Percentiles rank a stretch among this genome's conserved stretches.
phyloP scores from a whole-genome alignment of 2,113 vertebrate genomes.

The Cryptotis parvus region DNA sequence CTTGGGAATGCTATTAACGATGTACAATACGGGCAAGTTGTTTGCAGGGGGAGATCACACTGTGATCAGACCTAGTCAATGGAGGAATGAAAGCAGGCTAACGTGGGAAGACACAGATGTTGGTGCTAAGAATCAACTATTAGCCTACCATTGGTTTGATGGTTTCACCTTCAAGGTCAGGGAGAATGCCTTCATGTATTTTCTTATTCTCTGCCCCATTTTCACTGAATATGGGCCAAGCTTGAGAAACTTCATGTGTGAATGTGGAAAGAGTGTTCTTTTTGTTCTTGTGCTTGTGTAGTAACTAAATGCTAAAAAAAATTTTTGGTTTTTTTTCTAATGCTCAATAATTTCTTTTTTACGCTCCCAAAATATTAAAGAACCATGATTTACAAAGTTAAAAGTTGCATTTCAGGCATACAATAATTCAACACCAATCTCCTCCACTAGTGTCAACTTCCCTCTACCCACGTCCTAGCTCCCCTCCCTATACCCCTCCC shows the following conservation, averaged over 20 bases:
- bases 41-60: conserved; percentile 52
- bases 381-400: too few relatives aligned
- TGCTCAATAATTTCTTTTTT: too few relatives aligned
- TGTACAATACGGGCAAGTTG: conserved; percentile 76
- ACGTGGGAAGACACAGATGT: conserved; percentile 40
- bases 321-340: too few relatives aligned
- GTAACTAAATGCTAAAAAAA: too few relatives aligned
- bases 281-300: too few relatives aligned
- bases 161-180: conserved; percentile 36
- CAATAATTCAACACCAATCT: too few relatives aligned
- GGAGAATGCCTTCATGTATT: neutral
- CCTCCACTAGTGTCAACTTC: too few relatives aligned
- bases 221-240: neutral
- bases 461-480: too few relatives aligned
- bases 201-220: neutral
- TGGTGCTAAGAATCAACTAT: neutral
- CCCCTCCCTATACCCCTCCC: too few relatives aligned
- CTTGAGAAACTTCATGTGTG: neutral
- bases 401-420: too few relatives aligned
- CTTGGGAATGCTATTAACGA: conserved; percentile 69
- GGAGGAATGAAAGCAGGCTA: conserved; percentile 52
- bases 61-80: conserved; percentile 67
- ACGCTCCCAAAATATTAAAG: neutral
- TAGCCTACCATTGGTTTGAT: neutral
- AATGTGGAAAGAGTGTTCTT: neutral